Conservation (phyloP, 2,888 invertebrate genomes). For the Drosophila longiperda region DNA sequence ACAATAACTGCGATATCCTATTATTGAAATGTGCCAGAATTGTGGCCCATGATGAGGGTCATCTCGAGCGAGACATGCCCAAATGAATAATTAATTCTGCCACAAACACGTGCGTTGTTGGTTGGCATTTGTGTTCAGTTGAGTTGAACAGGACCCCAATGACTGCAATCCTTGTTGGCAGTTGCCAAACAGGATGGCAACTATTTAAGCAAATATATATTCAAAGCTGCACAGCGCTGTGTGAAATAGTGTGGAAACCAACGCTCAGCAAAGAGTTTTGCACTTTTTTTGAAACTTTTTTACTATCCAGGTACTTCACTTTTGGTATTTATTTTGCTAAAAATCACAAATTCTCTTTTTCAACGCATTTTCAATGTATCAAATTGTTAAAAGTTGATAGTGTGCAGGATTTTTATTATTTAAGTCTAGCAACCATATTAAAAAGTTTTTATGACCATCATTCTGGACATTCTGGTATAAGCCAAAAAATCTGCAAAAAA, state of each 20-base stretch:
- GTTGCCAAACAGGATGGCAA: constrained; percentile 28
- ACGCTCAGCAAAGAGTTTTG: constrained; percentile 1
- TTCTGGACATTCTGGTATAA: constrained; percentile 36
- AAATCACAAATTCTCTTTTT: constrained; percentile 36
- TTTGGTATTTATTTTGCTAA: neutral
- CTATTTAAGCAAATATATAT: constrained; percentile 66
- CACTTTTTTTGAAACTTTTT: constrained; percentile 30
- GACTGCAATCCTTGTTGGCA: constrained; percentile 13
- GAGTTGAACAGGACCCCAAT: constrained; percentile 14
- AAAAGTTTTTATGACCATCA: constrained; percentile 74
- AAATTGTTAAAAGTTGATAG: constrained; percentile 55
- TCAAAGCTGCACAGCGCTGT: constrained; percentile 60
- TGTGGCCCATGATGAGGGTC: constrained; percentile 49
- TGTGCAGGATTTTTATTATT: constrained; percentile 30
- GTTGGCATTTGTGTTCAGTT: constrained; percentile 32
- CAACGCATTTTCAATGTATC: constrained; percentile 51
- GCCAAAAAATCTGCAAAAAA: constrained; percentile 43
- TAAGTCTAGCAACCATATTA: constrained; percentile 50
- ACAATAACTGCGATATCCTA: constrained; percentile 57
- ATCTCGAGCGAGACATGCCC: constrained; percentile 36
- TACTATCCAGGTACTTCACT: constrained; percentile 58
- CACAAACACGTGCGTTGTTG: constrained; percentile 41
- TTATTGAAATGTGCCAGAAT: constrained; percentile 62
- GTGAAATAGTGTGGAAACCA: constrained; percentile 12
- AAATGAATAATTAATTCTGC: constrained; percentile 71